Evolutionary conservation across 1,140 invertebrate genomes (phyloP), one percentile per base, ranked within the genome.

Genomic region (Parasteatoda tepidariorum): DNA sequence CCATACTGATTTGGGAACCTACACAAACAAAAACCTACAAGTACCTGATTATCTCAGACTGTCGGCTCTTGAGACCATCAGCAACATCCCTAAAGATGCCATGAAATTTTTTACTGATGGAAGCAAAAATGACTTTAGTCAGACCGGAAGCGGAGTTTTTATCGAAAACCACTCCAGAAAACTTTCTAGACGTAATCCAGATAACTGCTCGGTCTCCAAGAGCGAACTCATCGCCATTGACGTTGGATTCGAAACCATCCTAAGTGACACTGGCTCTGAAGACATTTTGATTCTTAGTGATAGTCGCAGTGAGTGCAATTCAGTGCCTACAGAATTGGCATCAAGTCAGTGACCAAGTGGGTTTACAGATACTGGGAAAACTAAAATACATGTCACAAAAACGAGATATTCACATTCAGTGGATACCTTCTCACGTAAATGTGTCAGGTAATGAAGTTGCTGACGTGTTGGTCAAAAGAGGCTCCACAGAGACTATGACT

Each of bases 391-490:
- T 64, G 24, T 64, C 61, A 6, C 61, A 30, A 64, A 64, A 26
- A 64, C 24, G 11, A 64, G 30, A 26, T 64, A 22, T 64, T 30
- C 11, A 64, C 30, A 64, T 64, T 31, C 61, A 64, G 26, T 64
- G 61, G 26, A 64, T 64, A 64, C 61, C 61, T 18, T 28, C 61
- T 64, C 30, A 64, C 30, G 61, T 64, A 15, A 64, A 64, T 64
- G 61, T 64, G 24, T 64, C 30, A 26, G 61, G 61, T 18, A 64
- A 64, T 64, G 24, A 64, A 64, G 30, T 64, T 15, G 61, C 61
- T 31, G 61, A 59, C n/a, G n/a, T 59, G 61, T 64, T 64, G 22
- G 61, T 22, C 6, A 64, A 64, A 64, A 64, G 13, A 26, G 30
- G 61, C 26, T 64, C 61, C 61, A 3, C 61, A 6, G 61, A 28